A percentile compares a stretch with the other conserved stretches of the same genome.
These are phyloP conservation scores for Ectemnius lituratus DNA, from an alignment of 2,888 invertebrate species.

Conservation along the genomic window DNA sequence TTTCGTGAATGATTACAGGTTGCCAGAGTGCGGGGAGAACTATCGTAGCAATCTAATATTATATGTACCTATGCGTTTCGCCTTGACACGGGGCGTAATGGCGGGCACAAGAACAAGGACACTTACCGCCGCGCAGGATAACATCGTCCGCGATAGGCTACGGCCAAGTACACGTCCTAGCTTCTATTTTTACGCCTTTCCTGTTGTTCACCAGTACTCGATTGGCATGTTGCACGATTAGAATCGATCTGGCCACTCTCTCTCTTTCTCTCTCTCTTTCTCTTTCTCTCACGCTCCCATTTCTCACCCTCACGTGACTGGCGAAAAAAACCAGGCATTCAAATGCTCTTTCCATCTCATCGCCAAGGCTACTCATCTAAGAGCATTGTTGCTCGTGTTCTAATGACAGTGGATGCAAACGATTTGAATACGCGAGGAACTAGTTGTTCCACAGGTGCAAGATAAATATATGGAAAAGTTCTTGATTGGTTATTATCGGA, in stretches of 20 bases:
- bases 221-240: constrained; percentile 48
- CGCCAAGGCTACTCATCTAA: neutral
- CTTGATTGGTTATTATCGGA: neutral
- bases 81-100: constrained; percentile 67
- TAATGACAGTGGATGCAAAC: neutral
- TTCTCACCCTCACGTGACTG: constrained; percentile 15
- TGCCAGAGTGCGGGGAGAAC: constrained; percentile 21
- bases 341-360: no score
- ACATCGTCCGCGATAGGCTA: constrained; percentile 60
- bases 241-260: constrained; percentile 52
- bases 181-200: constrained; percentile 57
- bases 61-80: constrained; percentile 55
- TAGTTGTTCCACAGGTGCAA: neutral
- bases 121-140: constrained; percentile 59
- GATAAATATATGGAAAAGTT: neutral
- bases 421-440: neutral
- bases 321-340: neutral
- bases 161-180: constrained; percentile 60
- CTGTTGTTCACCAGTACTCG: constrained; percentile 48
- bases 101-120: constrained; percentile 67
- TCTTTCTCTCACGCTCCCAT: constrained; percentile 25
- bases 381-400: neutral
- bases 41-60: constrained; percentile 58
- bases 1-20: constrained; percentile 41
- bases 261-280: constrained; percentile 19